phyloP scores from a whole-genome alignment of 2,113 vertebrate genomes.

The Rissa tridactyla region DNA sequence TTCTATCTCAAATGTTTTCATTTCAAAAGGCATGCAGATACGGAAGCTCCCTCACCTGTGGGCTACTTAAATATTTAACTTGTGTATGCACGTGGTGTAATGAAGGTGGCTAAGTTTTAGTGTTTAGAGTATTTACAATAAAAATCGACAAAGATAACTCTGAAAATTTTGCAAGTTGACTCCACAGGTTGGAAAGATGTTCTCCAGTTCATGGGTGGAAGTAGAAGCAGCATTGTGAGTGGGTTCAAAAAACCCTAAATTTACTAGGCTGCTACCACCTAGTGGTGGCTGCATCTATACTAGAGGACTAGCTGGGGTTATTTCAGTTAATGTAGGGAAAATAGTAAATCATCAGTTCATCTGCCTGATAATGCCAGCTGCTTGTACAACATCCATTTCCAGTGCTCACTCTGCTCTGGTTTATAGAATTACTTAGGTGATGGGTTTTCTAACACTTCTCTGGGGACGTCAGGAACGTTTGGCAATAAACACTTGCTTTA shows the following conservation, averaged over 20 bases:
- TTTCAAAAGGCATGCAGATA: neutral
- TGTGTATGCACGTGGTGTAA: neutral
- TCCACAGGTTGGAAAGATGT: neutral
- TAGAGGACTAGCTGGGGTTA: neutral
- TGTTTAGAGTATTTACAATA: neutral
- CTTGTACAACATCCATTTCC: neutral
- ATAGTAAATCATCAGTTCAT: neutral
- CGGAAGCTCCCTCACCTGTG: neutral
- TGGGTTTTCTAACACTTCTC: neutral
- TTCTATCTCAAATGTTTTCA: neutral
- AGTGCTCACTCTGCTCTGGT: neutral
- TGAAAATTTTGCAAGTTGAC: neutral
- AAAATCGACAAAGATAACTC: neutral
- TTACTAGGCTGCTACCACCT: slow-evolving; percentile 55
- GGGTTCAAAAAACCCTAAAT: neutral
- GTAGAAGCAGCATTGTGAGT: neutral
- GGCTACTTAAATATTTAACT: neutral
- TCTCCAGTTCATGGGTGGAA: neutral
- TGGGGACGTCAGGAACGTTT: neutral
- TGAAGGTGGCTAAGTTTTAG: neutral
- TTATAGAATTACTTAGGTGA: neutral
- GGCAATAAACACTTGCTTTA: neutral
- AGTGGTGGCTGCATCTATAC: neutral
- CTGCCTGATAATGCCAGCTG: neutral
- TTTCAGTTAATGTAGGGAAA: neutral